These are phyloP conservation scores for Buphagus erythrorhynchus DNA, from an alignment of 2,797 vertebrate species.

Conservation along the genomic window DNA sequence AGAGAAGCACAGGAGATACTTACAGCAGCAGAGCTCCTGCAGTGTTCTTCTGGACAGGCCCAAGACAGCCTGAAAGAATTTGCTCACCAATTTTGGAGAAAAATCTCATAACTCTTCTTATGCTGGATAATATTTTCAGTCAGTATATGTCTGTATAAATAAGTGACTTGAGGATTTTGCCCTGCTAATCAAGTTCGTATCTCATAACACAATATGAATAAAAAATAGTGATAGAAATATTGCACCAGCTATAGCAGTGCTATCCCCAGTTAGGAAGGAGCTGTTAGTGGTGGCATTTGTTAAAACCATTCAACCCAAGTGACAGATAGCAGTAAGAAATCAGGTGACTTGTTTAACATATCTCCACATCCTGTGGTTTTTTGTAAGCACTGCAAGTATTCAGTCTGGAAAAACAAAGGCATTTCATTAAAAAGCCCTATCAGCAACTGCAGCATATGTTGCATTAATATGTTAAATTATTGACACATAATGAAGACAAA, in stretches of 20 bases:
- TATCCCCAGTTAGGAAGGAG: neutral
- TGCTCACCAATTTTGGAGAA: neutral
- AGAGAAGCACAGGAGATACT: neutral
- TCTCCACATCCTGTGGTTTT: neutral
- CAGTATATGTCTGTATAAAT: neutral
- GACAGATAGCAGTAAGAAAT: slow-evolving; percentile 11
- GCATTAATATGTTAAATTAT: neutral
- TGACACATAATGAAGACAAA: neutral
- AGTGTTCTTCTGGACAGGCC: neutral
- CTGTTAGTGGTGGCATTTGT: neutral
- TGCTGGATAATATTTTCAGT: neutral
- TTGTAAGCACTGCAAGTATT: neutral
- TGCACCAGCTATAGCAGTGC: neutral
- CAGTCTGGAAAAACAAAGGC: neutral
- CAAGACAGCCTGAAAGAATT: neutral
- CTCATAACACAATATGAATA: neutral
- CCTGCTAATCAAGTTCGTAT: neutral
- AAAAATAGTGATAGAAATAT: neutral
- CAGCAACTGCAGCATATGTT: neutral
- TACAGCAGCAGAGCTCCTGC: neutral
- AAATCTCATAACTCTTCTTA: neutral
- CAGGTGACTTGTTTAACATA: neutral
- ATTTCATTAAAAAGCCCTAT: neutral
- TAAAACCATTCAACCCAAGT: neutral
- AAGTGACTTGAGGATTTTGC: neutral